Evolutionary conservation across 2,797 vertebrate genomes (phyloP).

Genomic region (Tokudaia muenninki): DNA sequence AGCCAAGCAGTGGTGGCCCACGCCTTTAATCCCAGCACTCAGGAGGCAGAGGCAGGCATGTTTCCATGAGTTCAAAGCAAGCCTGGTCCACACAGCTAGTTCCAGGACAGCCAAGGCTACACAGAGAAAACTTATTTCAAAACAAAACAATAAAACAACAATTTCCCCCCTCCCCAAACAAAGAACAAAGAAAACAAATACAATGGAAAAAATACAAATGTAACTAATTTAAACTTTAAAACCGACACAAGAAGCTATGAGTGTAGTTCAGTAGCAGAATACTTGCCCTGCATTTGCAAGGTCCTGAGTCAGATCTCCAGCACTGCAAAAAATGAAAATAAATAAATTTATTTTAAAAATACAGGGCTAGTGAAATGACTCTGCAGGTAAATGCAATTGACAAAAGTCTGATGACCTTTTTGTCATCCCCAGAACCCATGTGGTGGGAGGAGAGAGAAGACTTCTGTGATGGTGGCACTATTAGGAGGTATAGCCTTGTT

Average conservation of each 20-base stretch:
- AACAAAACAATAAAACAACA: background rate
- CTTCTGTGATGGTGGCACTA: background rate
- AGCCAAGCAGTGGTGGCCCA: background rate
- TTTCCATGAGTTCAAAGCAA: background rate
- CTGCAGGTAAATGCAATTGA: background rate
- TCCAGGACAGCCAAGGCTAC: background rate
- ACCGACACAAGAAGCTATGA: background rate
- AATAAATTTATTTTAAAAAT: background rate
- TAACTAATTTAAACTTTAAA: background rate
- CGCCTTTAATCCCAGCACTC: background rate
- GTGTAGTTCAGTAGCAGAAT: background rate
- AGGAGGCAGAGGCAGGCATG: background rate
- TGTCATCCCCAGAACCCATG: background rate
- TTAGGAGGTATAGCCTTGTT: too few relatives aligned
- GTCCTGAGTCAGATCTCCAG: background rate
- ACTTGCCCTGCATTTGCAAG: background rate
- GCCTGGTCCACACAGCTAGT: background rate
- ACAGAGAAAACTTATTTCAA: background rate
- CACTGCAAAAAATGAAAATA: too few relatives aligned
- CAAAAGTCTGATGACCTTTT: background rate
- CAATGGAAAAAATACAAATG: background rate
- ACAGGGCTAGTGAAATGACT: background rate
- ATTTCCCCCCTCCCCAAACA: background rate
- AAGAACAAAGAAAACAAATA: background rate
- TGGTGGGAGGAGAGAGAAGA: background rate